Evolutionary conservation across 2,888 invertebrate genomes (phyloP).

Genomic region (Caenorhabditis sp.): DNA sequence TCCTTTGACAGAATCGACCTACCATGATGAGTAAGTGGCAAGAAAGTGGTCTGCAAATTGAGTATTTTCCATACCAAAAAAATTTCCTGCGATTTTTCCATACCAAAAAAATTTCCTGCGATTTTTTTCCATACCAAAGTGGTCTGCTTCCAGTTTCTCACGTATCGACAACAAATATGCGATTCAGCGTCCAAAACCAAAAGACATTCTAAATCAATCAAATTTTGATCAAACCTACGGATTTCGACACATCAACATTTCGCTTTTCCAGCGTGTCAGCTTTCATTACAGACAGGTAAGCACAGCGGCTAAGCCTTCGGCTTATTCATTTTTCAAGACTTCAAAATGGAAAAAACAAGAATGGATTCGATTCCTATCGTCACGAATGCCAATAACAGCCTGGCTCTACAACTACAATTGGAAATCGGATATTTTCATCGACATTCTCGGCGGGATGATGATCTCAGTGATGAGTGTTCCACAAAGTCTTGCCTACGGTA

Average conservation of each 20-base stretch:
- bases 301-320: no score
- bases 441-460: conserved; percentile 58
- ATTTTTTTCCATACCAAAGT: no score
- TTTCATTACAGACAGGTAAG: conserved; percentile 9
- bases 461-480: conserved; percentile 60
- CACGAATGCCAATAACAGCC: conserved; percentile 44
- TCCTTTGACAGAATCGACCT: not conserved
- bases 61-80: not conserved
- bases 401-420: conserved; percentile 56
- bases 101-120: no score
- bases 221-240: conserved; percentile 13
- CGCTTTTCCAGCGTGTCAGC: not conserved
- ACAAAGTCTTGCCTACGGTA: conserved; percentile 70
- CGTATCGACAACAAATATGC: not conserved
- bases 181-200: not conserved
- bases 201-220: conserved; percentile 11
- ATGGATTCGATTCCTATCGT: conserved; percentile 42
- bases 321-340: conserved; percentile 4
- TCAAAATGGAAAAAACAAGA: conserved; percentile 43
- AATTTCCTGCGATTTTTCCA: not conserved
- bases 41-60: not conserved
- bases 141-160: not conserved
- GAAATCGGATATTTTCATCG: conserved; percentile 42
- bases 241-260: conserved; percentile 4
- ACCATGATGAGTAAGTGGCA: not conserved